phyloP scores from a whole-genome alignment of 2,113 vertebrate species.

The Saguinus imperator region DNA sequence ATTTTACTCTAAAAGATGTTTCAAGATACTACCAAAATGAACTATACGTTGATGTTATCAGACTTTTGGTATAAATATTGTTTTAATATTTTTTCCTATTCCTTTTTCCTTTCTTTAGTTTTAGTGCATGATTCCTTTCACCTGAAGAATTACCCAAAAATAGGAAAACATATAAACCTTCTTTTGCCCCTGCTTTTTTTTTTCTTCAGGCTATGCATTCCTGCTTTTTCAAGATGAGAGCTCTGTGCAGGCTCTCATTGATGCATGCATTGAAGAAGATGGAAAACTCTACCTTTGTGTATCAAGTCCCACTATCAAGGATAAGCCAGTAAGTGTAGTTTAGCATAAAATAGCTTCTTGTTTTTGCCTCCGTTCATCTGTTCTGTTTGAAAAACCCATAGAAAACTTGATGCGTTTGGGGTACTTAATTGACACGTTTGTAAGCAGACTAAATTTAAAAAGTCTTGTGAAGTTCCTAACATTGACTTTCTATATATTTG shows the following conservation, averaged over 20 bases:
- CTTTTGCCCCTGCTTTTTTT: background rate
- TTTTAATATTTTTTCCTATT: background rate
- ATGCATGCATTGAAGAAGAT: slow-evolving; percentile 98
- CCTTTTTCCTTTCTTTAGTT: slow-evolving; percentile 33
- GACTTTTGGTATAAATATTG: background rate
- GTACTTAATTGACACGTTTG: background rate
- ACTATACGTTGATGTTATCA: background rate
- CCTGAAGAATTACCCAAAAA: slow-evolving; percentile 14
- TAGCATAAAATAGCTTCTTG: slow-evolving; percentile 44
- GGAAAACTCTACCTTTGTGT: slow-evolving; percentile 99
- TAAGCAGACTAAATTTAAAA: background rate
- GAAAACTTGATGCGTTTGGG: background rate
- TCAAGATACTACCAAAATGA: slow-evolving; percentile 19
- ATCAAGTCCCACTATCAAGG: slow-evolving; percentile 99
- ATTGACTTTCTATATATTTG: background rate
- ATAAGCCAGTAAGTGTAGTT: slow-evolving; percentile 93
- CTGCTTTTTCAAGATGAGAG: slow-evolving; percentile 99
- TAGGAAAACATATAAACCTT: background rate
- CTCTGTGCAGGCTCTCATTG: slow-evolving; percentile 98
- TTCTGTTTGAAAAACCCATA: slow-evolving; percentile 43
- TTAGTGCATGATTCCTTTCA: background rate
- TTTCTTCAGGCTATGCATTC: slow-evolving; percentile 94
- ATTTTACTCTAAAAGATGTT: slow-evolving; percentile 46
- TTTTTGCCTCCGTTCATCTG: background rate
- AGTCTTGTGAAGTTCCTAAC: background rate